Percentiles rank a stretch among this genome's conserved stretches.
These are phyloP conservation scores for Forbesichthys agassizii DNA, from an alignment of 2,113 vertebrate genomes.

Conservation along the genomic window DNA sequence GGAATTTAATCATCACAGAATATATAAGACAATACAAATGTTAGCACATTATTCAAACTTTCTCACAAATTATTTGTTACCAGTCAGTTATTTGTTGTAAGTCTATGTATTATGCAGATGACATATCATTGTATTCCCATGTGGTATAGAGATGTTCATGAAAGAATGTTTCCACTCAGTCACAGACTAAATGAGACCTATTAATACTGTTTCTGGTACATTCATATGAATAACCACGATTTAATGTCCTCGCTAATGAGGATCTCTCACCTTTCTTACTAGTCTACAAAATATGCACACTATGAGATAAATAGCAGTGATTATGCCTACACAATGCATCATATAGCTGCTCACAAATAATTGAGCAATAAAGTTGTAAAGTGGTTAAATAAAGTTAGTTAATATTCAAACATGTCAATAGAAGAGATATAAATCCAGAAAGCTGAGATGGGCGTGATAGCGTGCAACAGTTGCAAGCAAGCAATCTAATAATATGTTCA, in stretches of 20 bases:
- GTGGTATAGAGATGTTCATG: background rate
- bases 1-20: too few species aligned
- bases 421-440: too few species aligned
- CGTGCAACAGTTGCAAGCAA: slow-evolving; percentile 21
- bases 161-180: background rate
- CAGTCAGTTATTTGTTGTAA: background rate
- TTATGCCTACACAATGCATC: too few species aligned
- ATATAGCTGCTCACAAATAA: too few species aligned
- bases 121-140: background rate
- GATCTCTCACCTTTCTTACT: too few species aligned
- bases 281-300: too few species aligned
- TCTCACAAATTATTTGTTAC: too few species aligned
- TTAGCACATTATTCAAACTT: background rate
- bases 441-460: background rate
- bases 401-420: too few species aligned
- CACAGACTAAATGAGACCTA: background rate
- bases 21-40: background rate
- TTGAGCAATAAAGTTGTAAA: too few species aligned
- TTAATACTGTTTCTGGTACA: slow-evolving; percentile 7
- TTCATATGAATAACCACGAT: too few species aligned
- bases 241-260: background rate
- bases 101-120: background rate
- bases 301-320: too few species aligned
- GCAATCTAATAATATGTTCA: slow-evolving; percentile 10
- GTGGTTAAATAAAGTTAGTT: too few species aligned